A percentile compares a stretch with the other conserved stretches of the same genome.
phyloP scores from a whole-genome alignment of 2,888 invertebrate species.

The Temnothorax unifasciatus region DNA sequence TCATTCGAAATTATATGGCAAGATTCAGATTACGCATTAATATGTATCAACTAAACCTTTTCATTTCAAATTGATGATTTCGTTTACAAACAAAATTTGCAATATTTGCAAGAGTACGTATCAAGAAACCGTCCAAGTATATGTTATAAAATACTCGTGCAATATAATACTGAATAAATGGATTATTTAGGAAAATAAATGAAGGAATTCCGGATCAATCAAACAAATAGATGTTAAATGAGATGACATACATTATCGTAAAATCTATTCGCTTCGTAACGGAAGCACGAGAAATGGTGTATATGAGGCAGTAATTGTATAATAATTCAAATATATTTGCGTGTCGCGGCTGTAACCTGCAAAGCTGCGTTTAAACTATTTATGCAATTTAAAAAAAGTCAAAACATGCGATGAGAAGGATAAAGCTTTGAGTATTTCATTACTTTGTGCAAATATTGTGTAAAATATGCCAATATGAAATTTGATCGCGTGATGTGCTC shows the following conservation, averaged over 20 bases:
- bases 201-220: background rate
- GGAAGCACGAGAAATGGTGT: background rate
- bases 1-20: conserved; percentile 33
- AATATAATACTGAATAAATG: background rate
- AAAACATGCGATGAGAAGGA: background rate
- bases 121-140: background rate
- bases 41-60: background rate
- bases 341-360: background rate
- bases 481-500: background rate
- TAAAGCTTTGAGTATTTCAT: conserved; percentile 1
- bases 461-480: conserved; percentile 17
- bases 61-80: background rate
- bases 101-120: background rate
- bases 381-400: background rate
- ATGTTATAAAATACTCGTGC: conserved; percentile 6
- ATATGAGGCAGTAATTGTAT: background rate
- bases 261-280: background rate
- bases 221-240: background rate
- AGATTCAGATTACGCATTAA: conserved; percentile 34
- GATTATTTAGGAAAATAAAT: background rate
- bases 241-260: background rate
- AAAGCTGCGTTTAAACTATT: background rate
- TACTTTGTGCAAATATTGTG: background rate
- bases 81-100: conserved; percentile 13
- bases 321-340: conserved; percentile 13